phyloP scores from a whole-genome alignment of 2,797 vertebrate species.

The Leptodactylus fallax region DNA sequence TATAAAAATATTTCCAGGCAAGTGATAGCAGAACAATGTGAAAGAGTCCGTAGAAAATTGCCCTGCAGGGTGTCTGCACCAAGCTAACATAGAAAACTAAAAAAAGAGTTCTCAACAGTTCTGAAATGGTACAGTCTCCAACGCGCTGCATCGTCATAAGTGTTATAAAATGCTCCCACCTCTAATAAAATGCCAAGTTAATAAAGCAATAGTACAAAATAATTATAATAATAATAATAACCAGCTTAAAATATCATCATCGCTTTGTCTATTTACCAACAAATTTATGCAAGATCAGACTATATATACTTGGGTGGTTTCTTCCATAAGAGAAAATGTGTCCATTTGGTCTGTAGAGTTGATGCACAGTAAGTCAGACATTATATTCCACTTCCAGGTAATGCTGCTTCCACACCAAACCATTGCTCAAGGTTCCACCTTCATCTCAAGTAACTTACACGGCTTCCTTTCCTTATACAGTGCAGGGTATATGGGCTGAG shows the following conservation, averaged over 20 bases:
- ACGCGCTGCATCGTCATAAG: conserved; percentile 78
- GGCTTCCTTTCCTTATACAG: conserved; percentile 83
- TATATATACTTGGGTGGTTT: conserved; percentile 75
- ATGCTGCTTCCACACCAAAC: conserved; percentile 71
- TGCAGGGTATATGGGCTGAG: conserved; percentile 87
- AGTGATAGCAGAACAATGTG: conserved; percentile 76
- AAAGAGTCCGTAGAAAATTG: conserved; percentile 77
- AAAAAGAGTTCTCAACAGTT: conserved; percentile 69
- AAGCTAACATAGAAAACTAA: conserved; percentile 61
- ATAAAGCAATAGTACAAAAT: conserved; percentile 79
- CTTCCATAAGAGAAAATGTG: conserved; percentile 79
- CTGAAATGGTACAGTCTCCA: conserved; percentile 75
- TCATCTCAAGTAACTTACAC: conserved; percentile 85
- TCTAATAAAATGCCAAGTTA: conserved; percentile 81
- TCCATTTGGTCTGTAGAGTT: conserved; percentile 88
- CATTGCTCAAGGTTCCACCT: conserved; percentile 74
- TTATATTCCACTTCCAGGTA: conserved; percentile 71
- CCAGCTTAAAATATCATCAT: conserved; percentile 82
- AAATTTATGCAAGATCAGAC: conserved; percentile 78
- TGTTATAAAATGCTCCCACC: conserved; percentile 79
- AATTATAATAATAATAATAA: conserved; percentile 65
- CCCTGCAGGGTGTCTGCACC: conserved; percentile 73
- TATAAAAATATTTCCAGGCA: conserved; percentile 77
- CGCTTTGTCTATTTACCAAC: conserved; percentile 74
- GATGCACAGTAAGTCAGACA: conserved; percentile 67